Evolutionary conservation across 2,797 vertebrate genomes (phyloP).

Genomic region (Lagorchestes hirsutus): DNA sequence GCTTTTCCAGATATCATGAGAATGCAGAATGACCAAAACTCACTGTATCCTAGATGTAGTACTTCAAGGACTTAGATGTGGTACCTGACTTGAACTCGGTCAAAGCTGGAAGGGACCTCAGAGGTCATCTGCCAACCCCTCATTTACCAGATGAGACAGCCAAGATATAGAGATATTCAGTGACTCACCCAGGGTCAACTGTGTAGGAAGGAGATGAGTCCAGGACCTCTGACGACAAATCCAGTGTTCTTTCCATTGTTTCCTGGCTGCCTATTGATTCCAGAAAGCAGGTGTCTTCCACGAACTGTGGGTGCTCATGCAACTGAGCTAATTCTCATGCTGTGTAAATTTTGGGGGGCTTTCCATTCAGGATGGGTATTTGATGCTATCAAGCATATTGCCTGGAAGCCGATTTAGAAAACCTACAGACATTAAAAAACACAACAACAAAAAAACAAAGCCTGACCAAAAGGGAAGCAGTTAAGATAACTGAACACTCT

Average conservation of each 20-base stretch:
- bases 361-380: constrained; percentile 39
- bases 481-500: not conserved
- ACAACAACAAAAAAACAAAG: not conserved
- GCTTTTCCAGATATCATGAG: not conserved
- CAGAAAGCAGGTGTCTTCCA: constrained; percentile 15
- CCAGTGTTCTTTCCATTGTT: not conserved
- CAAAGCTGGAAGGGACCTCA: not conserved
- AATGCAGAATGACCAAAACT: not conserved
- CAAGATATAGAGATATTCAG: not conserved
- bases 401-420: constrained; percentile 16
- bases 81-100: not conserved
- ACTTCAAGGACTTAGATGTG: not conserved
- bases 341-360: constrained; percentile 6
- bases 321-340: constrained; percentile 1
- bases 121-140: not conserved
- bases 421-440: not conserved
- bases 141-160: not conserved
- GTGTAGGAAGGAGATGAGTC: not conserved
- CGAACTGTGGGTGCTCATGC: not conserved
- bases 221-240: not conserved
- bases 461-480: not conserved
- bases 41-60: not conserved
- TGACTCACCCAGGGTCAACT: not conserved
- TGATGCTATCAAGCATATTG: not conserved
- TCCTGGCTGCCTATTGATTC: not conserved